Base-by-base conservation (phyloP, 2,797 vertebrate species). In the Manis javanica region DNA sequence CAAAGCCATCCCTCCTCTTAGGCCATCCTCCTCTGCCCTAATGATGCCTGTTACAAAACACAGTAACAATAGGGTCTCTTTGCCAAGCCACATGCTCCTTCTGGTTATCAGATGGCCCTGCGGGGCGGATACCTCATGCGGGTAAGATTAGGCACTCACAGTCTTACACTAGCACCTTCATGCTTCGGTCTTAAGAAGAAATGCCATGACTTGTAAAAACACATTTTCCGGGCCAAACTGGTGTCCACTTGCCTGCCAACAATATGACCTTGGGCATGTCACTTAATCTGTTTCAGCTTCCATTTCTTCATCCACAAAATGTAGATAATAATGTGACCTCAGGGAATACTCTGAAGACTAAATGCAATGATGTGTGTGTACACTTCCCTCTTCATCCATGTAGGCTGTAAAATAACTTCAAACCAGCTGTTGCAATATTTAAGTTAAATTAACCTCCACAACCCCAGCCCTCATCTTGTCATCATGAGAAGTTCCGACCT, bases 11-110 rank as follows among this genome's bases (percentile, higher is more conserved):
- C 49, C 74, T 79, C 19, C 42, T 64, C 68, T 63, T 94, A 95
- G 94, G 68, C 85, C 90, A 49, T 85, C 89, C 46, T 93, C 95
- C 68, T 85, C 95, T 98, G 89, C 77, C 87, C 64, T 93, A 97
- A 96, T 77, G 95, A 59, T 26, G 61, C 49, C 95, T 97, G 10
- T 74, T 94, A 69, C 46, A 84, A 96, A 94, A 74, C 9, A 26
- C 18, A 90, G n/a, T 26, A 59, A 87, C 39, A 82, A 87, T 6
- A 61, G 46, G 12, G 15, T 46, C 31, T 93, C 49, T 46, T 83
- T 74, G 87, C 78, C 95, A 91, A 81, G 19, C 14, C 74, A 6
- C 59, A 7, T 63, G 75, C 71, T 95, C 46, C 72, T 87, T 61
- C 72, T 94, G 72, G 69, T 94, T 96, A 95, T 92, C 89, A 91